Conservation (phyloP, 2,797 vertebrate species). For the Phylloscopus collybita region DNA sequence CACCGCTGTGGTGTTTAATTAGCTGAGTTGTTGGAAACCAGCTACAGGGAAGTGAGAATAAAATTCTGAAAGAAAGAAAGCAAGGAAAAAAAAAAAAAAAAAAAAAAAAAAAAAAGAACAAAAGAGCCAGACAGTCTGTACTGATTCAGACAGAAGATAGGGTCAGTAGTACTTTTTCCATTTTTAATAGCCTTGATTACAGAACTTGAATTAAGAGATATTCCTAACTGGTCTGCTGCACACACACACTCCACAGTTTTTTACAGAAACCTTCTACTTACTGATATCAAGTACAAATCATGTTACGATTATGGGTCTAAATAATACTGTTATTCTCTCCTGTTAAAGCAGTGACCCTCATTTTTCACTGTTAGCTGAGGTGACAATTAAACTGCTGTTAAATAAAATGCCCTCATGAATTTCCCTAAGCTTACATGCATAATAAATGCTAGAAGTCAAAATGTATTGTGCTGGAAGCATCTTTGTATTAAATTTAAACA, state of each 20-base stretch:
- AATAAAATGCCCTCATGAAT: not conserved
- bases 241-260: not conserved
- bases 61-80: constrained; percentile 18
- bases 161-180: not conserved
- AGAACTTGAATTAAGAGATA: not conserved
- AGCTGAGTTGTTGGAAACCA: constrained; percentile 69
- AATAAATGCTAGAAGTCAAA: not conserved
- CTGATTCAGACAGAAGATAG: constrained; percentile 11
- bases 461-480: not conserved
- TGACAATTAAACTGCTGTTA: not conserved
- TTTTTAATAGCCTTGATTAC: not conserved
- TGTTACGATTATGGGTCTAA: not conserved
- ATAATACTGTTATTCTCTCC: not conserved
- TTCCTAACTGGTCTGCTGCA: not conserved
- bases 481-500: not conserved
- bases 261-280: not conserved
- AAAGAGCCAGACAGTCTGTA: constrained; percentile 34
- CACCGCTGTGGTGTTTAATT: constrained; percentile 76
- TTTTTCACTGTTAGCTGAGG: not conserved
- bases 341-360: not conserved
- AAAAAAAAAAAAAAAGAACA: constrained; percentile 15
- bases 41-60: constrained; percentile 44
- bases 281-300: not conserved
- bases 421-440: not conserved
- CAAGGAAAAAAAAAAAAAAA: not conserved